Conservation (phyloP, 2,797 vertebrate genomes). For the Otus scops region DNA sequence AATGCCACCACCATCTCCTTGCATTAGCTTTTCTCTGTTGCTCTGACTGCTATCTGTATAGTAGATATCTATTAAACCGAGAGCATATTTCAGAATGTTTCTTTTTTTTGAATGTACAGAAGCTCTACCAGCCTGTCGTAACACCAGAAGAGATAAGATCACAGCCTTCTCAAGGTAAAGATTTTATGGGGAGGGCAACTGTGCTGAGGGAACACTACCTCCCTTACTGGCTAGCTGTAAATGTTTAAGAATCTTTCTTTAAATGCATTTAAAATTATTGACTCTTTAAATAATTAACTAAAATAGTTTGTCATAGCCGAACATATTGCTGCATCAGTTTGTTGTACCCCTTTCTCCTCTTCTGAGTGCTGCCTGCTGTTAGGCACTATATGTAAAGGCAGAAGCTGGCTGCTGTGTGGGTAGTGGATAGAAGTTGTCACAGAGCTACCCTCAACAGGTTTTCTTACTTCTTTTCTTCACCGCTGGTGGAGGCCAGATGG, state of each 20-base stretch:
- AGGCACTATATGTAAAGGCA: neutral
- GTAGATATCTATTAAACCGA: neutral
- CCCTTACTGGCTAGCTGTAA: neutral
- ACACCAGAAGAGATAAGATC: conserved; percentile 72
- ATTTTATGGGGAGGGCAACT: neutral
- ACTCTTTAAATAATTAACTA: neutral
- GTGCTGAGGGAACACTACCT: neutral
- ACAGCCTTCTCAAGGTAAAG: conserved; percentile 81
- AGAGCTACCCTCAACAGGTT: neutral
- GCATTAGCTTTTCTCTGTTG: neutral
- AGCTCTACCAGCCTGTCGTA: conserved; percentile 76
- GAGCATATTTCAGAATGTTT: neutral
- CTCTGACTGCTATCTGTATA: neutral
- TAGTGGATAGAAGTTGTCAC: neutral
- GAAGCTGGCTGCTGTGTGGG: neutral
- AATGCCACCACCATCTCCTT: neutral
- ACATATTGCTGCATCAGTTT: neutral
- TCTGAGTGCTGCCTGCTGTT: neutral
- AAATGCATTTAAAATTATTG: neutral
- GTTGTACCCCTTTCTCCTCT: neutral
- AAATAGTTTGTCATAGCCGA: neutral
- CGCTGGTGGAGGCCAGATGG: neutral
- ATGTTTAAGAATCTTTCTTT: neutral
- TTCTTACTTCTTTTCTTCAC: neutral
- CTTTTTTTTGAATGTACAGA: conserved; percentile 71